Evolutionary conservation across 2,888 invertebrate genomes (phyloP).

Genomic region (Cephus sareptanus): DNA sequence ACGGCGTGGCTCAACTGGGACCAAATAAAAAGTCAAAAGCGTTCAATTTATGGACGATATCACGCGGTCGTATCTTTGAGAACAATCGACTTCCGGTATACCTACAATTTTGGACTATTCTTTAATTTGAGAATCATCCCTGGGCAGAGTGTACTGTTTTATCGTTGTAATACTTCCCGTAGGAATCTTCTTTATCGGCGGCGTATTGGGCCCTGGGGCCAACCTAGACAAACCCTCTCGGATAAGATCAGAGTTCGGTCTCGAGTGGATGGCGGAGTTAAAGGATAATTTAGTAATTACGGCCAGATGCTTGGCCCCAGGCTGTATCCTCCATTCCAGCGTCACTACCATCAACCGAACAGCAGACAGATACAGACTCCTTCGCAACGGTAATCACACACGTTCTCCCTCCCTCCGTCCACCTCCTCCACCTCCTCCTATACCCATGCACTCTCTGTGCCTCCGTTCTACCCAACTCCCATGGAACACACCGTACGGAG

Average conservation of each 20-base stretch:
- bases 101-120: too few species aligned
- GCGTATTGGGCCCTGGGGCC: not conserved
- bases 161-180: too few species aligned
- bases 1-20: too few species aligned
- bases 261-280: conserved; percentile 43
- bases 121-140: too few species aligned
- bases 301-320: conserved; percentile 59
- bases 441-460: too few species aligned
- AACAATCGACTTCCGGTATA: too few species aligned
- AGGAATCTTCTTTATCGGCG: not conserved
- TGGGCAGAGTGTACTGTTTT: too few species aligned
- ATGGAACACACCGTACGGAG: conserved; percentile 12
- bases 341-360: not conserved
- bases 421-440: not conserved
- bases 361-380: too few species aligned
- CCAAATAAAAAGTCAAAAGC: too few species aligned
- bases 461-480: conserved; percentile 5
- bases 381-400: conserved; percentile 1
- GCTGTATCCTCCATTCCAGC: conserved; percentile 38
- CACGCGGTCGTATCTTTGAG: too few species aligned
- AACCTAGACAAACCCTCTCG: conserved; percentile 19
- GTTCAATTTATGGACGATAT: too few species aligned
- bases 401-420: conserved; percentile 5
- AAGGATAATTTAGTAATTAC: conserved; percentile 64
- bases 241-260: conserved; percentile 48